Conservation (phyloP, 2,888 invertebrate genomes). For the Xestia sexstrigata region DNA sequence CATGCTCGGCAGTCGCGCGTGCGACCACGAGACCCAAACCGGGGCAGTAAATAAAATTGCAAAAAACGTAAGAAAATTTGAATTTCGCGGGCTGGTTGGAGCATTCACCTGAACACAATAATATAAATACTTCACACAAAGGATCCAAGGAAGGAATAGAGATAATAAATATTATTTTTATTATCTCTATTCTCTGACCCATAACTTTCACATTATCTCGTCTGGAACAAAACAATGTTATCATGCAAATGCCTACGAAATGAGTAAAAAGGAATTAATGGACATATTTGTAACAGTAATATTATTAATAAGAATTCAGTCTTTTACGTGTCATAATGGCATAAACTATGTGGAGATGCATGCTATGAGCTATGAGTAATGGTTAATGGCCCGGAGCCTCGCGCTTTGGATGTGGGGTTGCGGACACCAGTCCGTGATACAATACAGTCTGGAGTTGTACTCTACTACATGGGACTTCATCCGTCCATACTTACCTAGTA, state of each 20-base stretch:
- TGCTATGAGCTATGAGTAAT: not conserved
- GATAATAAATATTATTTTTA: constrained; percentile 49
- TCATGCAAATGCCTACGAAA: constrained; percentile 5
- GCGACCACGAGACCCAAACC: too few species aligned
- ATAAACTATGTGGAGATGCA: not conserved
- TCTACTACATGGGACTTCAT: too few species aligned
- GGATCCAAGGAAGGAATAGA: too few species aligned
- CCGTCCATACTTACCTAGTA: too few species aligned
- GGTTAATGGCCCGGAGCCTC: not conserved
- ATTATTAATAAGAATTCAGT: too few species aligned
- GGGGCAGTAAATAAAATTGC: too few species aligned
- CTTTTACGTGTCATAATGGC: not conserved
- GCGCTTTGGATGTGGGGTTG: not conserved
- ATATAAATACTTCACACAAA: constrained; percentile 39
- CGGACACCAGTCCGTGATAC: not conserved
- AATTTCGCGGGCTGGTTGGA: too few species aligned
- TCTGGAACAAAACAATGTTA: constrained; percentile 26
- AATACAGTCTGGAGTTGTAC: too few species aligned
- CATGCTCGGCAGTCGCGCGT: too few species aligned
- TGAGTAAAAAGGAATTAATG: constrained; percentile 4
- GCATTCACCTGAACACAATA: constrained; percentile 5
- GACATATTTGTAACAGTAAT: not conserved
- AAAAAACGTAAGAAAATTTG: too few species aligned
- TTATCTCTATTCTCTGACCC: constrained; percentile 41
- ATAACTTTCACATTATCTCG: constrained; percentile 30